These are phyloP conservation scores for Esox lucius DNA, from an alignment of 2,797 vertebrate genomes.

Conservation along the genomic window DNA sequence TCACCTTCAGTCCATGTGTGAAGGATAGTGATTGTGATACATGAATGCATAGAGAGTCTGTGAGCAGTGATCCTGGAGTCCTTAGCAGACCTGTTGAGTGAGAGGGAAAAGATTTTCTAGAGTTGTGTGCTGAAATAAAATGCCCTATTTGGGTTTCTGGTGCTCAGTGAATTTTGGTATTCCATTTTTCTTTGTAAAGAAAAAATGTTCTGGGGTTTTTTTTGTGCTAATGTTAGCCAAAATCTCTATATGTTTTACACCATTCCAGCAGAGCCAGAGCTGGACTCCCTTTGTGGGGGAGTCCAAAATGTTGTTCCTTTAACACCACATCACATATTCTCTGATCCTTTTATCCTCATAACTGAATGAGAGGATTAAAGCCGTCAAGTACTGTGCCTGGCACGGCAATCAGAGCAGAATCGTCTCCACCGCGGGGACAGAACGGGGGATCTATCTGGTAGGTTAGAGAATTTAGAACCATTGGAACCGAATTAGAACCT, in stretches of 20 bases:
- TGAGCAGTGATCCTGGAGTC: conserved; percentile 7
- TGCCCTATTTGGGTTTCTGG: background rate
- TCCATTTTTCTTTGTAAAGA: background rate
- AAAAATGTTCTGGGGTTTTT: background rate
- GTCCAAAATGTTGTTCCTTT: conserved; percentile 56
- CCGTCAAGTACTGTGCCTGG: conserved; percentile 32
- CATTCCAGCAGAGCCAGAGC: background rate
- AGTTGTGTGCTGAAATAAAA: background rate
- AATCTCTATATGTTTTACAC: background rate
- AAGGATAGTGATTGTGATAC: background rate
- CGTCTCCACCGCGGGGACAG: conserved; percentile 38
- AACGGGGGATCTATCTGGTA: conserved; percentile 25
- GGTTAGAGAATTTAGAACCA: conserved; percentile 8
- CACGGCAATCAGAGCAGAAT: conserved; percentile 49
- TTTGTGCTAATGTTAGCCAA: background rate
- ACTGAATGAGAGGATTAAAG: conserved; percentile 67
- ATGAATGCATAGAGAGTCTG: background rate
- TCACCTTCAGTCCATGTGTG: background rate
- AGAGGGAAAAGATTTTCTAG: background rate
- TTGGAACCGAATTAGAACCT: background rate
- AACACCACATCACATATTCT: conserved; percentile 28
- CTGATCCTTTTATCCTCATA: conserved; percentile 46
- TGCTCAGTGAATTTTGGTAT: background rate
- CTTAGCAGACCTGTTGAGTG: conserved; percentile 69
- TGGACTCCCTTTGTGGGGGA: background rate